Evolutionary conservation across 1,140 invertebrate genomes (phyloP).

Genomic region (Hydropsyche tenuis): DNA sequence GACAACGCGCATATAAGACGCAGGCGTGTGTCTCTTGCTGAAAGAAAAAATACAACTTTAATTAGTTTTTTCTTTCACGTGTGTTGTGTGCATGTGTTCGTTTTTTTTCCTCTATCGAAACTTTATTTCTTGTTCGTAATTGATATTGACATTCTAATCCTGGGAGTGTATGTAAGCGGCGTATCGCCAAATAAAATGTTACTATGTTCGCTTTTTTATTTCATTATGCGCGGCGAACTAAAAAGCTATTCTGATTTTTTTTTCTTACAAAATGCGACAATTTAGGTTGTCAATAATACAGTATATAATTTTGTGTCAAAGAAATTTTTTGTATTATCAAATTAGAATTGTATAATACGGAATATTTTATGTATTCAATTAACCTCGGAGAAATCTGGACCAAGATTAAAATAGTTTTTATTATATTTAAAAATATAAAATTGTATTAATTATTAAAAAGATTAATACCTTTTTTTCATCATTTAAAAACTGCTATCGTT

Average conservation of each 20-base stretch:
- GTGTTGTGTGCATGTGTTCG: constrained; percentile 3
- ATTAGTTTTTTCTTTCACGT: constrained; percentile 10
- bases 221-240: not conserved
- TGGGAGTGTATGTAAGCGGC: constrained; percentile 20
- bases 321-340: no score
- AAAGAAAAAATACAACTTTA: constrained; percentile 15
- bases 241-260: constrained; percentile 5
- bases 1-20: not conserved
- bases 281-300: no score
- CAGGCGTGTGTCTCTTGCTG: no score
- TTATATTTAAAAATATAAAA: no score
- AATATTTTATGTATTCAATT: no score
- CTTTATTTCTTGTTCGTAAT: constrained; percentile 20
- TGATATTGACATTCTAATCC: constrained; percentile 29
- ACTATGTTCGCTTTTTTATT: not conserved
- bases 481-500: no score
- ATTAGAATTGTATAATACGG: no score
- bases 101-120: not conserved
- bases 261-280: not conserved
- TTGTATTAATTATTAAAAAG: no score
- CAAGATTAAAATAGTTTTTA: no score
- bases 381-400: no score
- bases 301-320: no score
- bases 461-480: no score
- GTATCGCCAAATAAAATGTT: constrained; percentile 21